Conservation (phyloP, 2,888 invertebrate species). For the Heteromyza rotundicornis region DNA sequence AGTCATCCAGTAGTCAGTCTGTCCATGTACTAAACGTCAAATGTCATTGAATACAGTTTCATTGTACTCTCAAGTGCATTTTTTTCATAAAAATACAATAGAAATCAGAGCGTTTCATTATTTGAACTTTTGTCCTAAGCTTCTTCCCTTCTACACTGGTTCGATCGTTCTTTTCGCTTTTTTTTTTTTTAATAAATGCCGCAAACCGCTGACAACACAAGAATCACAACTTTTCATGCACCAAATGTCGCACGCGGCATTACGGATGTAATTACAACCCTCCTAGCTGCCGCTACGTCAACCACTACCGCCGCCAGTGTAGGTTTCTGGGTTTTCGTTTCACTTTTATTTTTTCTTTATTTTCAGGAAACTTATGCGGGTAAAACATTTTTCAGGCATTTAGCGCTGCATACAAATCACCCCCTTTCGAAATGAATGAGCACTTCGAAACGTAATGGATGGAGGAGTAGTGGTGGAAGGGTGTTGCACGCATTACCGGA, state of each 20-base stretch:
- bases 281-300: neutral
- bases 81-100: neutral
- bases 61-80: neutral
- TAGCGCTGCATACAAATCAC: slow-evolving; percentile 1
- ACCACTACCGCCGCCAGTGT: neutral
- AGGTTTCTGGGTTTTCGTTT: neutral
- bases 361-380: neutral
- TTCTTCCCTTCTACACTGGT: too few relatives aligned
- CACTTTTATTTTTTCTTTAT: neutral
- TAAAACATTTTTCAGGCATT: slow-evolving; percentile 3
- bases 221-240: slow-evolving; percentile 1
- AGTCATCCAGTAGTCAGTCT: too few relatives aligned
- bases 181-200: neutral
- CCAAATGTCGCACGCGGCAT: neutral
- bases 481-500: neutral
- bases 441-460: too few relatives aligned
- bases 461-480: too few relatives aligned
- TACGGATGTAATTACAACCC: slow-evolving; percentile 4
- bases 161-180: neutral
- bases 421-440: neutral
- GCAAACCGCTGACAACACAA: neutral
- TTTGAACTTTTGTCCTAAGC: too few relatives aligned
- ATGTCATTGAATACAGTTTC: neutral
- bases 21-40: too few relatives aligned
- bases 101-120: neutral